Base-by-base conservation (phyloP, 2,888 invertebrate genomes). In the Aphidoletes aphidimyza region DNA sequence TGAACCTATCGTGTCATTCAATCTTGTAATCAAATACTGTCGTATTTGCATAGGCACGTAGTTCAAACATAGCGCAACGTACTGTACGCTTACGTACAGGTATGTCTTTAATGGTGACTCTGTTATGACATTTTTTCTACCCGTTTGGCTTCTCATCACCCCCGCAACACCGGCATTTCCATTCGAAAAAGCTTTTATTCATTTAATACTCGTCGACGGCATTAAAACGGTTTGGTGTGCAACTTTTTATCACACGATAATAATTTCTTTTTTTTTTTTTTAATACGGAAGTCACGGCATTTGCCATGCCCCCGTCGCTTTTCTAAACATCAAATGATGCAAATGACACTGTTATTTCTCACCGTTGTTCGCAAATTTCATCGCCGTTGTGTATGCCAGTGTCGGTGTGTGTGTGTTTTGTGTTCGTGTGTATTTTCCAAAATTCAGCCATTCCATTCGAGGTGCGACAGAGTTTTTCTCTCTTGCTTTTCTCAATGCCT, bases 11-110 rank as follows among this genome's bases (percentile, higher is more conserved):
- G 69, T 69, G 69, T 69, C 69, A 69, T 69, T 69, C 69, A 69
- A 69, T 69, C 69, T 69, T 2, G 69, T 30, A 69, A 69, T 69
- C 69, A 69, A 69, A 69, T 69, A 30, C 30, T n/a, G 69, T 69
- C 30, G 30, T 69, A 69, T 69, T 69, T 69, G 30, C 30, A 69
- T 34, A 69, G 69, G n/a, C n/a, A n/a, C n/a, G n/a, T n/a, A n/a
- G n/a, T n/a, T n/a, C n/a, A n/a, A n/a, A n/a, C n/a, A n/a, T n/a
- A n/a, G n/a, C n/a, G n/a, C n/a, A n/a, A n/a, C n/a, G n/a, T n/a
- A n/a, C n/a, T n/a, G n/a, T n/a, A n/a, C n/a, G n/a, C n/a, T n/a
- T n/a, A n/a, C n/a, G n/a, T n/a, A n/a, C n/a, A n/a, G 34, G 69
- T 11, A 69, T 69, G 14, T 14, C 69, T 34, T 69, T 69, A 69